Evolutionary conservation across 1,140 invertebrate species (phyloP), one percentile per base, ranked within the genome.

Genomic region (Anadara kagoshimensis): DNA sequence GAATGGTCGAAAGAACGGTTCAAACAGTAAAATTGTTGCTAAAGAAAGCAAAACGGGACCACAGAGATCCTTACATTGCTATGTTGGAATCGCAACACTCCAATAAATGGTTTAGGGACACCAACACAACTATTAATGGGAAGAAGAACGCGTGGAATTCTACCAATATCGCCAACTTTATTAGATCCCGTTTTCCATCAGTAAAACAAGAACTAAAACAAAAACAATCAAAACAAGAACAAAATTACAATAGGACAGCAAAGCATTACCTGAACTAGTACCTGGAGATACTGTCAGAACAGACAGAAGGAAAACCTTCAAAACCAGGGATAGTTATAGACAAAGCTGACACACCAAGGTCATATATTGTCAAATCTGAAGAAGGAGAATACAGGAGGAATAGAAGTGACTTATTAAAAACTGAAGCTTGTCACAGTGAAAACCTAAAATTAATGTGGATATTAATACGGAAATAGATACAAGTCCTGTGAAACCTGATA

Each of bases 11-110:
- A 61, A 65, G 66, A 54, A 70, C 54, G 0, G 78, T 81, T 5
- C 69, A 79, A 41, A 73, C 73, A 3, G 75, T 79, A 5, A 77
- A 83, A 67, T 66, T n/a, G 14, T 47, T 82, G n/a, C 47, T 78
- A 5, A 66, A 64, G 43, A 75, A 73, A 24, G 56, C 63, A 11
- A 45, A 66, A 47, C 45, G 22, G 22, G 69, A 65, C 16, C 12
- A 63, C 12, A 62, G 49, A 18, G 70, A 73, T 65, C 70, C 70
- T 12, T 62, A 73, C n/a, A 41, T 78, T 44, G 68, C 71, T n/a
- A 18, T 78, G 18, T 49, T 80, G 24, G 71, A 76, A 22, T 77
- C 56, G 71, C 18, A 69, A 59, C 22, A 75, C 73, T n/a, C 71
- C 74, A 12, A 18, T 80, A 53, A 54, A 65, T 11, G 53, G 49